Percentiles rank a stretch among this genome's conserved stretches.
phyloP scores from a whole-genome alignment of 2,113 vertebrate genomes.

The Elachura formosa region DNA sequence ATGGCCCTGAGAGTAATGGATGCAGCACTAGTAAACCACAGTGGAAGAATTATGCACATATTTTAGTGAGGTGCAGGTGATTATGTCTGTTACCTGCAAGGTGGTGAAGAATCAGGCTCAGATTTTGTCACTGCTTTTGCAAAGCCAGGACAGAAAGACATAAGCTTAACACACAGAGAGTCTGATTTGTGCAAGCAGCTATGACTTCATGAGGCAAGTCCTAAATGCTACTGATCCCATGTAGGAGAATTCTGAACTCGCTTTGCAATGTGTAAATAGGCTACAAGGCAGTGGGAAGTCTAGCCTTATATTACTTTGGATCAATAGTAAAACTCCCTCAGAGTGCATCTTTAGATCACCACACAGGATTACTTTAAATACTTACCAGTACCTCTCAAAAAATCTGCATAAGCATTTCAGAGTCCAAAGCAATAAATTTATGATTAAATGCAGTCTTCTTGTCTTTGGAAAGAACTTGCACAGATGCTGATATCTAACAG shows the following conservation, averaged over 20 bases:
- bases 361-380: background rate
- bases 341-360: background rate
- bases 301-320: constrained; percentile 6
- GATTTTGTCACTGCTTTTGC: constrained; percentile 17
- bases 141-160: background rate
- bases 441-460: background rate
- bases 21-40: background rate
- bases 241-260: background rate
- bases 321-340: background rate
- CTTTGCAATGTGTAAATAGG: background rate
- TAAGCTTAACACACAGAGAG: background rate
- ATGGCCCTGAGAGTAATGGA: background rate
- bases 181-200: background rate
- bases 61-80: background rate
- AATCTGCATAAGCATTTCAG: background rate
- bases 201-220: background rate
- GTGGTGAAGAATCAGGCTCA: background rate
- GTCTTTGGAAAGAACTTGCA: constrained; percentile 29
- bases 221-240: background rate
- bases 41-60: background rate
- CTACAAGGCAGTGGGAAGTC: background rate
- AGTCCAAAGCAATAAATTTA: background rate
- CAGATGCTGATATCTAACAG: background rate
- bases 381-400: background rate
- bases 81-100: background rate